These are phyloP conservation scores for Cyprinodon variegatus DNA, from an alignment of 2,113 vertebrate genomes.

Conservation along the genomic window DNA sequence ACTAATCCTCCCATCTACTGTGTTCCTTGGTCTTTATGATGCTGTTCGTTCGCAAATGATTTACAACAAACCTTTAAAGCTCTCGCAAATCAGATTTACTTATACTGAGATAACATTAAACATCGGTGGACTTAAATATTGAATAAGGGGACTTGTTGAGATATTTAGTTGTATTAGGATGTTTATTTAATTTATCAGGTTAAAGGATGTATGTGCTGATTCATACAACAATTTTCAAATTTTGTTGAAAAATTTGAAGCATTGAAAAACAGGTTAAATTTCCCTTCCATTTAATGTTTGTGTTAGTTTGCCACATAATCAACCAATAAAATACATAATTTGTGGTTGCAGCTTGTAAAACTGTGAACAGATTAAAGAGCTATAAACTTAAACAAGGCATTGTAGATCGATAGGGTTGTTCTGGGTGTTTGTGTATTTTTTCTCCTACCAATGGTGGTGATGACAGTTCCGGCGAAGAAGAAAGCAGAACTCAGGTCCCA, in stretches of 20 bases:
- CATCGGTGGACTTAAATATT: not conserved
- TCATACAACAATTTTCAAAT: not conserved
- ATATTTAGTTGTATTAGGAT: too few relatives aligned
- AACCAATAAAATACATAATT: not conserved
- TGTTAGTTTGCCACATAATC: not conserved
- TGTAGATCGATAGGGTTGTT: not conserved
- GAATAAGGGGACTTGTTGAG: too few relatives aligned
- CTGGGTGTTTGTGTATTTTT: slow-evolving; percentile 8
- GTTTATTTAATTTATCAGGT: not conserved
- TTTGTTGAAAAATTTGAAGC: not conserved
- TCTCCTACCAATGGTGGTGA: slow-evolving; percentile 94
- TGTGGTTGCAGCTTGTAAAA: not conserved
- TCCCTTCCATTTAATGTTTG: not conserved
- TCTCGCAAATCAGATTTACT: not conserved
- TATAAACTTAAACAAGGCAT: not conserved
- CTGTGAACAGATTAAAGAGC: not conserved
- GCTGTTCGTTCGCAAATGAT: too few relatives aligned
- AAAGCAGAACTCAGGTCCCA: slow-evolving; percentile 98
- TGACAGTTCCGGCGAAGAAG: slow-evolving; percentile 98
- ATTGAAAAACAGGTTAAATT: not conserved
- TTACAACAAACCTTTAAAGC: too few relatives aligned
- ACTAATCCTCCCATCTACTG: not conserved
- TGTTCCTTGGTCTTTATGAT: not conserved
- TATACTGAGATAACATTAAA: not conserved
- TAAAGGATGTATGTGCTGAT: not conserved